Conservation (phyloP, 2,888 invertebrate species). For the Marasmarcha lunaedactyla region DNA sequence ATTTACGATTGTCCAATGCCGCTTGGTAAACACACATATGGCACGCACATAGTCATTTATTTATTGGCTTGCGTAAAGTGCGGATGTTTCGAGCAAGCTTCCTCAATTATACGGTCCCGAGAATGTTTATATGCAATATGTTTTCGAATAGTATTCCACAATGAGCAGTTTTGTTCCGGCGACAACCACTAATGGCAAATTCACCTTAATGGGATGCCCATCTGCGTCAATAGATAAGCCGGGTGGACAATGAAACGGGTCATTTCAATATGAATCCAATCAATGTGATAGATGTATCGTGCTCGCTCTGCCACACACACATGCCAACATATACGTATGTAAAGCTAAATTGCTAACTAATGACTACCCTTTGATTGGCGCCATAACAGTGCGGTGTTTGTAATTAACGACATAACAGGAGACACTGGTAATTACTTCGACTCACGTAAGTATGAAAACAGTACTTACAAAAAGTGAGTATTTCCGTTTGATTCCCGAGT, state of each 20-base stretch:
- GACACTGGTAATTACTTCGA: neutral
- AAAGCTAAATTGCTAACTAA: constrained; percentile 23
- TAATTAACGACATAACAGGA: constrained; percentile 8
- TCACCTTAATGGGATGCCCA: constrained; percentile 27
- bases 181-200: constrained; percentile 22
- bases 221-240: constrained; percentile 27
- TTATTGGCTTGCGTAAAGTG: no score
- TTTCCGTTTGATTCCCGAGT: constrained; percentile 13
- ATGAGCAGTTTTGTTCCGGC: constrained; percentile 15
- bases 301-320: constrained; percentile 22
- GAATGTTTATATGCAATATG: no score
- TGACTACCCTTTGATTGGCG: constrained; percentile 16
- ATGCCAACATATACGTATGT: constrained; percentile 20
- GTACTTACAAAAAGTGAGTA: neutral
- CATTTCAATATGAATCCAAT: constrained; percentile 54
- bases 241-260: constrained; percentile 21
- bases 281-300: constrained; percentile 37
- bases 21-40: neutral
- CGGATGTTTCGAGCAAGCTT: no score
- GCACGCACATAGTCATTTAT: neutral
- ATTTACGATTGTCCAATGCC: constrained; percentile 17
- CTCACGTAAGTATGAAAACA: neutral
- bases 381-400: constrained; percentile 3
- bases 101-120: no score
- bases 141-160: neutral